Percentiles rank a stretch among this genome's conserved stretches.
phyloP scores from a whole-genome alignment of 1,140 invertebrate genomes.

The Agraylea sexmaculata region DNA sequence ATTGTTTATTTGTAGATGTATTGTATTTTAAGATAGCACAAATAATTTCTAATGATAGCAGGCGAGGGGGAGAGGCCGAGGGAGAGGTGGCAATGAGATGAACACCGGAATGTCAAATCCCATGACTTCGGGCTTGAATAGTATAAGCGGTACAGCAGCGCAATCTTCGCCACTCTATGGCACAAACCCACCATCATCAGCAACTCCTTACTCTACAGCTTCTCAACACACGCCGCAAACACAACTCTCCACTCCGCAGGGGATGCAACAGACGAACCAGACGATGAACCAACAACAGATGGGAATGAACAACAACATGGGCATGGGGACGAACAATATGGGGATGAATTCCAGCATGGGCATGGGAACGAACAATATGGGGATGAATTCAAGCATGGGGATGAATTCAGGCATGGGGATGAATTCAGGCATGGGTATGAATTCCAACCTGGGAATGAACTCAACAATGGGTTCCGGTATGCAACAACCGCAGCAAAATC shows the following conservation, averaged over 20 bases:
- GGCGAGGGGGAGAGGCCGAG: conserved; percentile 30
- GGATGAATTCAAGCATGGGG: not conserved
- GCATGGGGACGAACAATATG: conserved; percentile 14
- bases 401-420: conserved; percentile 3
- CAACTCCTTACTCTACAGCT: conserved; percentile 6
- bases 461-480: conserved; percentile 1
- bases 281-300: conserved; percentile 22
- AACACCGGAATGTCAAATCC: no score
- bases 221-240: conserved; percentile 18
- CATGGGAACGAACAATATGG: conserved; percentile 6
- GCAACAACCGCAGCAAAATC: conserved; percentile 21
- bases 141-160: conserved; percentile 10
- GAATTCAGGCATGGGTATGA: conserved; percentile 7
- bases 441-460: conserved; percentile 11
- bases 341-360: conserved; percentile 9
- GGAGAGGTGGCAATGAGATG: conserved; percentile 30
- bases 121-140: conserved; percentile 9
- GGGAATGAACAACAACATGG: conserved; percentile 19
- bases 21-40: not conserved
- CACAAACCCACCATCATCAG: conserved; percentile 15
- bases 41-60: conserved; percentile 20
- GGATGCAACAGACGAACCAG: conserved; percentile 19
- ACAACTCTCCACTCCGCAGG: conserved; percentile 16
- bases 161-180: conserved; percentile 10
- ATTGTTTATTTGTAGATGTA: conserved; percentile 5